A percentile compares a stretch with the other conserved stretches of the same genome.
phyloP scores from a whole-genome alignment of 2,797 vertebrate species.

The Phrynocephalus forsythii region DNA sequence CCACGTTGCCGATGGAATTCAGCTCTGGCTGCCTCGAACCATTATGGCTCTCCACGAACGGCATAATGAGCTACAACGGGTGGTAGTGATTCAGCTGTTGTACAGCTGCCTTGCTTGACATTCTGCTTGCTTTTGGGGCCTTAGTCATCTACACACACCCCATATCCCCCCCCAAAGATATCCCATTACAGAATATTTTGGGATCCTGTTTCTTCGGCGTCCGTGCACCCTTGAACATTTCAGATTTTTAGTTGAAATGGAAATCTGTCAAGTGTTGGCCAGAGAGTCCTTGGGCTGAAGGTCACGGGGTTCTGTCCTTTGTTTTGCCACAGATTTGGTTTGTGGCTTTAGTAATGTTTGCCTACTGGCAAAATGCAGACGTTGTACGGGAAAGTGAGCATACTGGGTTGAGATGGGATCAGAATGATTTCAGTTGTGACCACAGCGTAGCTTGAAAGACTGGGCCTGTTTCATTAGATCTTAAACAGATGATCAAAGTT shows the following conservation, averaged over 20 bases:
- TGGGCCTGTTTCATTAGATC: not conserved
- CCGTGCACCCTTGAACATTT: not conserved
- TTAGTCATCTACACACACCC: not conserved
- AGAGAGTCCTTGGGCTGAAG: not conserved
- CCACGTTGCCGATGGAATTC: not conserved
- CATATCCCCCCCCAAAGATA: slow-evolving; percentile 42
- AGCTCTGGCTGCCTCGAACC: not conserved
- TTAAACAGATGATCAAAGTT: not conserved
- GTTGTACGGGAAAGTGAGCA: not conserved
- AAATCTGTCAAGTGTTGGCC: not conserved
- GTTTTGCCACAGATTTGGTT: not conserved
- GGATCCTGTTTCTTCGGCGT: slow-evolving; percentile 39
- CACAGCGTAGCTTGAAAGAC: not conserved
- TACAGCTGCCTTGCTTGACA: slow-evolving; percentile 64
- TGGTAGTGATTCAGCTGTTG: slow-evolving; percentile 59
- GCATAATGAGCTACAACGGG: not conserved
- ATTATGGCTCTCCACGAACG: slow-evolving; percentile 24
- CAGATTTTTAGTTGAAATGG: not conserved
- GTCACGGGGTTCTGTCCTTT: not conserved
- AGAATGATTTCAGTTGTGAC: not conserved
- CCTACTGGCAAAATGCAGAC: not conserved
- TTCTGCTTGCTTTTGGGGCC: slow-evolving; percentile 44
- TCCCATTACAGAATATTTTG: slow-evolving; percentile 47
- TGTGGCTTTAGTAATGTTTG: not conserved
- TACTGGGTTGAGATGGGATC: not conserved